Percentiles rank a stretch among this genome's conserved stretches.
Conservation (phyloP, 2,113 vertebrate genomes). For the Macquaria australasica region DNA sequence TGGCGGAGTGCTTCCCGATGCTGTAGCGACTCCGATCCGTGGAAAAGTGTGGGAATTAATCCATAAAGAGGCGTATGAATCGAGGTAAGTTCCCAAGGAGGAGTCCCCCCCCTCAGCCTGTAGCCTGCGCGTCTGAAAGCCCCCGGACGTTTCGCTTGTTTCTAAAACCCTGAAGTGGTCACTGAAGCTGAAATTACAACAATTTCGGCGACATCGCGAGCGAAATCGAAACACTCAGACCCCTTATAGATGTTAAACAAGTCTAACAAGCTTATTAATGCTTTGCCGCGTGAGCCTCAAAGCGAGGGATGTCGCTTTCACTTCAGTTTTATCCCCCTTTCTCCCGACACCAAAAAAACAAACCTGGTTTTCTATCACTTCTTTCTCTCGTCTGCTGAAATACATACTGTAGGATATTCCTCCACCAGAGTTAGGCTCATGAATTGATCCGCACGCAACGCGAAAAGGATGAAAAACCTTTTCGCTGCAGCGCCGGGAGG, state of each 20-base stretch:
- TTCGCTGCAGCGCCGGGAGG: slow-evolving; percentile 45
- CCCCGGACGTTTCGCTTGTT: slow-evolving; percentile 64
- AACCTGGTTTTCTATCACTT: slow-evolving; percentile 24
- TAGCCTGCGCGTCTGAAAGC: slow-evolving; percentile 47
- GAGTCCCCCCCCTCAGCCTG: slow-evolving; percentile 46
- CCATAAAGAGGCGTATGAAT: slow-evolving; percentile 70
- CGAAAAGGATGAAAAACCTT: slow-evolving; percentile 16
- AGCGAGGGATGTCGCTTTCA: slow-evolving; percentile 55
- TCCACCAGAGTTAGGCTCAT: background rate
- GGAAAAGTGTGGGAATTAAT: slow-evolving; percentile 73
- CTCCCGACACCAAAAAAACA: slow-evolving; percentile 37
- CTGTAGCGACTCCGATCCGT: slow-evolving; percentile 45
- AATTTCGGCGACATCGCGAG: background rate
- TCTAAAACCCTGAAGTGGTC: slow-evolving; percentile 35
- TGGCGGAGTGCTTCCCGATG: slow-evolving; percentile 48
- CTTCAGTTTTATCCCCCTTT: slow-evolving; percentile 51
- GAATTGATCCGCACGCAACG: background rate
- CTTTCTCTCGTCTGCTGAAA: background rate
- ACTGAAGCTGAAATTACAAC: slow-evolving; percentile 33
- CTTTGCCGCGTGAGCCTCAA: slow-evolving; percentile 14
- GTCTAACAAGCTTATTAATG: slow-evolving; percentile 38
- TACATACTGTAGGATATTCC: too few relatives aligned
- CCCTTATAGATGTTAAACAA: slow-evolving; percentile 22
- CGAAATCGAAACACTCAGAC: background rate
- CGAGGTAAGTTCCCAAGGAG: slow-evolving; percentile 85